Base-by-base conservation (phyloP, 1,140 invertebrate species). In the Leptinotarsa lineolata region DNA sequence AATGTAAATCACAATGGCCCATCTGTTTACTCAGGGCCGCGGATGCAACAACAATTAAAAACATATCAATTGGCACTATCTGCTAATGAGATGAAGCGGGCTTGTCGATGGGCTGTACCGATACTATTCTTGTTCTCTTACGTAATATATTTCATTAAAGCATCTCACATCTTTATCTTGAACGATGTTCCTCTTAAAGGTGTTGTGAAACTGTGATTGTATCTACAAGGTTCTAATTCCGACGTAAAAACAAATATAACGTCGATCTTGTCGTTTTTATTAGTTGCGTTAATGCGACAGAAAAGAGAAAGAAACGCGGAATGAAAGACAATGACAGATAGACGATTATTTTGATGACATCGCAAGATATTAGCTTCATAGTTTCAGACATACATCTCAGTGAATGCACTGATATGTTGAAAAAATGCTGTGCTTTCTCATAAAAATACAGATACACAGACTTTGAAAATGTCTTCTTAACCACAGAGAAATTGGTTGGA, bases 71-170 rank as follows among this genome's bases (percentile, higher is more conserved):
- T 54, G 48, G 48, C 48, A 54, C 48, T 54, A 54, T 54, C 48
- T 54, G 48, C 48, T 54, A n/a, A 54, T 54, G 48, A 54, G 48
- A 54, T 54, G 48, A 54, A 54, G 48, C 48, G 48, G 48, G 48
- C 15, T 54, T 54, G 48, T 54, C 48, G 48, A 54, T 54, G 48
- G 48, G 48, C 48, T 54, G 48, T 54, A 54, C 48, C 48, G 48
- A 54, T 54, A 54, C 48, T 54, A 54, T 54, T 54, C 48, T 54
- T 54, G 48, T 54, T 54, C 48, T 54, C 48, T 54, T 54, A 54
- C 48, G 48, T 54, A 54, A 54, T 54, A 54, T 54, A 54, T 54
- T 54, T 54, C 48, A 54, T 54, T 54, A 54, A 15, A 54, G n/a
- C 48, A n/a, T 54, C 48, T 54, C 48, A 54, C 48, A 54, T 16